Conservation (phyloP, 2,113 vertebrate species). For the Ploceus nigricollis region DNA sequence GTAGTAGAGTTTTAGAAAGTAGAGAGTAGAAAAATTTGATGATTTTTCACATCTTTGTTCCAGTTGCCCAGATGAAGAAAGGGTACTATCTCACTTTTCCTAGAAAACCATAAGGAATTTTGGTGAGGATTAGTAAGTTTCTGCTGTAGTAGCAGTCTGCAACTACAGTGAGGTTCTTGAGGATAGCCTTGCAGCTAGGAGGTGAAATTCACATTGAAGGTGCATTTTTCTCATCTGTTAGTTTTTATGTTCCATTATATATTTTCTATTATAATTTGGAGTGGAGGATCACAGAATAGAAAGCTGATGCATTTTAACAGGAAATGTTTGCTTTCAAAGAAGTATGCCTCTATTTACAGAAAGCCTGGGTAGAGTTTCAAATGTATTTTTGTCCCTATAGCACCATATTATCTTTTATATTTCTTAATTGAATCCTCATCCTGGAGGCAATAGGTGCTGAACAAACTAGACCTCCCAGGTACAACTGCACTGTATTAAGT, state of each 20-base stretch:
- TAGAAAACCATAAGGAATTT: neutral
- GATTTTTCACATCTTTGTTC: neutral
- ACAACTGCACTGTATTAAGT: neutral
- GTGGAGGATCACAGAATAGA: neutral
- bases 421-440: conserved; percentile 45
- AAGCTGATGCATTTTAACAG: conserved; percentile 3
- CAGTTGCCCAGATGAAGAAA: neutral
- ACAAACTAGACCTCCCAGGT: conserved; percentile 1
- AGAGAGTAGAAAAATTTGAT: neutral
- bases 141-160: neutral
- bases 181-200: neutral
- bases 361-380: conserved; percentile 6
- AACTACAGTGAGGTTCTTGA: neutral
- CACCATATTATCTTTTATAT: conserved; percentile 36
- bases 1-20: neutral
- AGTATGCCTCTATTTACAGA: conserved; percentile 18
- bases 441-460: conserved; percentile 12
- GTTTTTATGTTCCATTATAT: conserved; percentile 6
- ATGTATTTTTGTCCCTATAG: conserved; percentile 2
- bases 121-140: neutral
- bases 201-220: neutral
- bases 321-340: conserved; percentile 19
- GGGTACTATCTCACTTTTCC: neutral
- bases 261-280: conserved; percentile 35
- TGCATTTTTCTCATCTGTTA: neutral